Evolutionary conservation across 2,113 vertebrate species (phyloP), one percentile per base, ranked within the genome.

Genomic region (Pteruthius melanotis): DNA sequence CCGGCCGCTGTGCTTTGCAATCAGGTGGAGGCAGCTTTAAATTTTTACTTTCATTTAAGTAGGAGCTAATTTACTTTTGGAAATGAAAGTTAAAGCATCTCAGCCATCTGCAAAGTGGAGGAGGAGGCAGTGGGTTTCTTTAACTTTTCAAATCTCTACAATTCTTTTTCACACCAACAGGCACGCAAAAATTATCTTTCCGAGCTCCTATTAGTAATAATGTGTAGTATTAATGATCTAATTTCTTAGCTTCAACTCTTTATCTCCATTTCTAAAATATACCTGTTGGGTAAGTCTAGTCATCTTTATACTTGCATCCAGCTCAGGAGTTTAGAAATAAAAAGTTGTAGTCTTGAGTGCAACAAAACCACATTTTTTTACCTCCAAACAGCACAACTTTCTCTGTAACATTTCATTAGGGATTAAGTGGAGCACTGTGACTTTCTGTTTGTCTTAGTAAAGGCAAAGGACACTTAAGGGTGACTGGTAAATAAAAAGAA

Each of bases 91-190:
- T 96, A 78, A 88, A 88, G 82, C 75, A 60, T 87, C 75, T 72
- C 71, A 90, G 76, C 94, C 93, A 88, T 94, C 94, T 95, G 94
- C 90, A 88, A 93, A 94, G 90, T 91, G 82, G 82, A 93, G 91
- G 74, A 91, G 84, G 91, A 60, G 70, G 78, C 90, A 90, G 78
- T 76, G 82, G 42, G 39, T 80, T 96, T 72, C 91, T 95, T 95
- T 91, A 95, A 93, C 91, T 93, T 93, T 94, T 91, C 42, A 63
- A 68, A 90, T 93, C 64, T 85, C 70, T 72, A 22, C 8, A 3
- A 61, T 90, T 76, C 75, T 70, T 44, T 91, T 74, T 85, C 10
- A 2, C 64, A 92, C 44, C 68, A 94, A 83, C 71, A 77, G 56
- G 60, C 90, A 88, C 50, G 68, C 59, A 93, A 77, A 91, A 95